Evolutionary conservation across 2,797 vertebrate genomes (phyloP).

Genomic region (Hapalemur alaotrensis): DNA sequence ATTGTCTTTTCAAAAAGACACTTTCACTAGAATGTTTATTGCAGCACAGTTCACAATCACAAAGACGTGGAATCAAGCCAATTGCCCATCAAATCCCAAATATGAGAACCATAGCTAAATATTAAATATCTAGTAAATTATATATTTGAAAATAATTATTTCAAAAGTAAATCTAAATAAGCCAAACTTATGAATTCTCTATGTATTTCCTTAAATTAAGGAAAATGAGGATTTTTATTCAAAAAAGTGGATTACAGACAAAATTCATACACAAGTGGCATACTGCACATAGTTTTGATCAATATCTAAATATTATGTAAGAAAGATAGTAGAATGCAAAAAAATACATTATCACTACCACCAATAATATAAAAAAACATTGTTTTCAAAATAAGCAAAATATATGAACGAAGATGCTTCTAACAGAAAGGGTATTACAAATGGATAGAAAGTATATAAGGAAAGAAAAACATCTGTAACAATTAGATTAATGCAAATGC

Average conservation of each 20-base stretch:
- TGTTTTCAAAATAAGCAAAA: not conserved
- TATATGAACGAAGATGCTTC: not conserved
- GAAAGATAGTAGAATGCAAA: not conserved
- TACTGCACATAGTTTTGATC: not conserved
- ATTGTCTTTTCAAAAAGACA: too few species aligned
- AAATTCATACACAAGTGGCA: not conserved
- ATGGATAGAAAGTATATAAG: not conserved
- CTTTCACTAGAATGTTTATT: too few species aligned
- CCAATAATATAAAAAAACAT: not conserved
- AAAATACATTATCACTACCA: not conserved
- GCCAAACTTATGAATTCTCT: not conserved
- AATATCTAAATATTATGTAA: not conserved
- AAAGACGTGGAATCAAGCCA: too few species aligned
- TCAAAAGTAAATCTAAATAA: not conserved
- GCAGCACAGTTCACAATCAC: too few species aligned
- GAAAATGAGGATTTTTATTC: not conserved
- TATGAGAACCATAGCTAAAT: not conserved
- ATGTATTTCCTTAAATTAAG: not conserved
- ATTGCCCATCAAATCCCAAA: not conserved
- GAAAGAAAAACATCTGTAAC: not conserved
- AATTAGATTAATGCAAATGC: not conserved
- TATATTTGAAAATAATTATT: not conserved
- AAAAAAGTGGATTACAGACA: not conserved
- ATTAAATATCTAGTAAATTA: not conserved
- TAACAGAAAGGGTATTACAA: not conserved